These are phyloP conservation scores for Nomada ferruginata DNA, from an alignment of 2,888 invertebrate species.

Conservation along the genomic window DNA sequence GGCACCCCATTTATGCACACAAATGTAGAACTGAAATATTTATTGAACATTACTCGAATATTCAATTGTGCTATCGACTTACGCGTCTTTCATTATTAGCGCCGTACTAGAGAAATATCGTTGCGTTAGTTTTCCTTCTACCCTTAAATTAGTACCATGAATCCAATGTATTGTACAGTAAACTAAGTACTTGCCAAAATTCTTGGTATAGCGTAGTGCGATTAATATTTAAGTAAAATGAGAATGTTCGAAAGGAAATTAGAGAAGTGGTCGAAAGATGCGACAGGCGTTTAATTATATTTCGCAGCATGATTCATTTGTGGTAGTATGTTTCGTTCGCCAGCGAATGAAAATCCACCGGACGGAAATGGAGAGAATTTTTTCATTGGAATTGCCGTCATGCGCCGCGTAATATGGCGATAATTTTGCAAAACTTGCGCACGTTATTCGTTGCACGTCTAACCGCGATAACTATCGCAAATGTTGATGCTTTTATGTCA, in stretches of 20 bases:
- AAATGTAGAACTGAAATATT: background rate
- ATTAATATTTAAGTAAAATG: too few species aligned
- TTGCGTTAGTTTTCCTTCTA: too few species aligned
- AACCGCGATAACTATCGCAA: conserved; percentile 65
- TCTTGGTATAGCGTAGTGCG: too few species aligned
- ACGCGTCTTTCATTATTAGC: too few species aligned
- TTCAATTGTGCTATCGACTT: too few species aligned
- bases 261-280: background rate
- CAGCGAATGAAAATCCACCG: conserved; percentile 2
- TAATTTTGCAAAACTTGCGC: conserved; percentile 49
- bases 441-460: conserved; percentile 60
- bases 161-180: too few species aligned
- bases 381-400: conserved; percentile 14
- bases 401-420: conserved; percentile 49
- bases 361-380: background rate
- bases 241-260: background rate
- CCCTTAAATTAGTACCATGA: too few species aligned
- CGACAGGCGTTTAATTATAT: background rate
- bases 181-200: too few species aligned
- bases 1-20: background rate
- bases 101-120: too few species aligned
- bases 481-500: conserved; percentile 60
- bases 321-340: background rate
- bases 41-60: too few species aligned
- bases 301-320: conserved; percentile 16